phyloP scores from a whole-genome alignment of 2,888 invertebrate genomes.

The Halocaridina rubra region DNA sequence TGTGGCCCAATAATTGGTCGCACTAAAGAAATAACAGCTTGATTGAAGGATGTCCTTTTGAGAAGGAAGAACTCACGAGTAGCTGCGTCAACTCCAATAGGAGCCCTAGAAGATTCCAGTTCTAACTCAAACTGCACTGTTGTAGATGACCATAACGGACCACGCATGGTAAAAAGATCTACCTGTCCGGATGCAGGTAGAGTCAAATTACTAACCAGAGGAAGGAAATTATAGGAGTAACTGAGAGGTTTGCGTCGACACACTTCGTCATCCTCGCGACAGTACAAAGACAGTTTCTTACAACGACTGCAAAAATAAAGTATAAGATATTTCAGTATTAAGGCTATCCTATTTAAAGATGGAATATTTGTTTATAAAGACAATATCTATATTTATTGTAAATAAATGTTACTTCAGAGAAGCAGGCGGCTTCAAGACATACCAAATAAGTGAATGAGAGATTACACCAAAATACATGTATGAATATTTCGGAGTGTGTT shows the following conservation, averaged over 20 bases:
- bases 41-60: constrained; percentile 70
- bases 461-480: too few relatives aligned
- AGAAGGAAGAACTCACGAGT: constrained; percentile 55
- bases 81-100: constrained; percentile 71
- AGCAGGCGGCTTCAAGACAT: too few relatives aligned
- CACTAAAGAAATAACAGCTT: constrained; percentile 82
- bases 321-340: too few relatives aligned
- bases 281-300: constrained; percentile 77
- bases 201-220: constrained; percentile 86
- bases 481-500: too few relatives aligned
- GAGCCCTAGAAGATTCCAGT: constrained; percentile 73
- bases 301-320: constrained; percentile 78
- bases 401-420: too few relatives aligned
- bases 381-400: too few relatives aligned
- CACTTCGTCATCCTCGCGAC: constrained; percentile 78
- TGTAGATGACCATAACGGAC: constrained; percentile 79
- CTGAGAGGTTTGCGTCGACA: constrained; percentile 86
- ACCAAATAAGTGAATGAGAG: too few relatives aligned
- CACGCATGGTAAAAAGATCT: constrained; percentile 89
- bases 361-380: too few relatives aligned
- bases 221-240: constrained; percentile 92
- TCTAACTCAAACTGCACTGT: constrained; percentile 81
- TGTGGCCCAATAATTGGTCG: constrained; percentile 86
- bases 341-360: too few relatives aligned
- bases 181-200: constrained; percentile 76